These are phyloP conservation scores for Poecilia gillii DNA, from an alignment of 2,797 vertebrate genomes.

Conservation along the genomic window DNA sequence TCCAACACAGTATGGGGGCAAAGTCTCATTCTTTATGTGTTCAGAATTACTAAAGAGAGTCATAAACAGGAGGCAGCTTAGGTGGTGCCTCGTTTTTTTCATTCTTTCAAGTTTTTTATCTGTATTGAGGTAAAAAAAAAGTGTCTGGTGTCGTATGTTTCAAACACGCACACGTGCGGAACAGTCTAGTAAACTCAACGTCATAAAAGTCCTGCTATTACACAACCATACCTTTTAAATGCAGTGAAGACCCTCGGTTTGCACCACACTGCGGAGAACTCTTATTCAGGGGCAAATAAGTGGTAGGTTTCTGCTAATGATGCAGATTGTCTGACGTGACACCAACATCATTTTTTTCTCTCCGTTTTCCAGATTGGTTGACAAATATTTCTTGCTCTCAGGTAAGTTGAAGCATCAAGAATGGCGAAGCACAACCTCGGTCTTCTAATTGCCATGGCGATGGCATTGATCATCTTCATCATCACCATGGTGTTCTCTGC, in stretches of 20 bases:
- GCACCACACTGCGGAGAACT: background rate
- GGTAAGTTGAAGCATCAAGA: conserved; percentile 6
- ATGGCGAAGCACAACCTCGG: conserved; percentile 57
- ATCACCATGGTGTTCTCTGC: conserved; percentile 57
- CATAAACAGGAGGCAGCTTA: background rate
- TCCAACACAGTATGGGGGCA: conserved; percentile 43
- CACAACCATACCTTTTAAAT: conserved; percentile 23
- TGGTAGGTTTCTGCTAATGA: background rate
- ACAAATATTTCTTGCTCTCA: conserved; percentile 2
- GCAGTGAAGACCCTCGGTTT: conserved; percentile 3
- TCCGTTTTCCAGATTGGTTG: conserved; percentile 2
- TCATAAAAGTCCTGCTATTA: conserved; percentile 49
- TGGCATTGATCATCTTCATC: conserved; percentile 57
- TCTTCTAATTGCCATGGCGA: conserved; percentile 36
- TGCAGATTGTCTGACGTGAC: background rate
- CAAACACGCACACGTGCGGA: conserved; percentile 39
- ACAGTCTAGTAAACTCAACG: background rate
- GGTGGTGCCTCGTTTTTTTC: background rate
- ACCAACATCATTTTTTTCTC: background rate
- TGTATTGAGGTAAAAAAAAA: background rate
- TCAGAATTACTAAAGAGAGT: conserved; percentile 8
- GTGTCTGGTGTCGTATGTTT: background rate
- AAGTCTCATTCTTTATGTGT: conserved; percentile 36
- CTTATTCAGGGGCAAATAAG: background rate
- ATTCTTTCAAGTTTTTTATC: background rate